Conservation (phyloP, 2,888 invertebrate species). For the Spodoptera littoralis region DNA sequence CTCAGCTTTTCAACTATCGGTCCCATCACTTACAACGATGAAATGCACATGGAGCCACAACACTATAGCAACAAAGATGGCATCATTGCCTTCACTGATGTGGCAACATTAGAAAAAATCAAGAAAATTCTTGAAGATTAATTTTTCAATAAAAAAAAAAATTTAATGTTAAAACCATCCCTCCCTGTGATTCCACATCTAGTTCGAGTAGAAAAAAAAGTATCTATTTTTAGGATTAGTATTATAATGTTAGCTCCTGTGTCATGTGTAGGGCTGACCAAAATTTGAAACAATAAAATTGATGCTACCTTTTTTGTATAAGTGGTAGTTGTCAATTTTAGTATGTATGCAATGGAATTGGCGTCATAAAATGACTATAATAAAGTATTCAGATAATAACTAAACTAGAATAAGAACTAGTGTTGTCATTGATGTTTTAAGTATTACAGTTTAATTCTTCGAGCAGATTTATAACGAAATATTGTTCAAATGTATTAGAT, state of each 20-base stretch:
- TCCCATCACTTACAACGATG: slow-evolving; percentile 77
- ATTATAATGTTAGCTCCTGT: neutral
- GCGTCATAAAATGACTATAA: too few species aligned
- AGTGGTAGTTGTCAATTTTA: too few species aligned
- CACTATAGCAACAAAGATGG: slow-evolving; percentile 78
- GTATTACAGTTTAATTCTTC: slow-evolving; percentile 13
- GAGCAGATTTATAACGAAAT: slow-evolving; percentile 34
- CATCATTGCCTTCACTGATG: slow-evolving; percentile 74
- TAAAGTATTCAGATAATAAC: too few species aligned
- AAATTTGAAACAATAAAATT: too few species aligned
- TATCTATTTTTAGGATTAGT: too few species aligned
- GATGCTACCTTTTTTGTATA: too few species aligned
- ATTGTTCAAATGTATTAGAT: slow-evolving; percentile 22
- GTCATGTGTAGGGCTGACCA: too few species aligned
- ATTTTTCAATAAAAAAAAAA: neutral
- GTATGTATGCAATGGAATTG: too few species aligned
- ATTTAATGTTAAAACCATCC: neutral
- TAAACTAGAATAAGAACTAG: too few species aligned
- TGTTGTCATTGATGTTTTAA: slow-evolving; percentile 1
- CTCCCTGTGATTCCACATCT: neutral
- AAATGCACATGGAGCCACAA: slow-evolving; percentile 67
- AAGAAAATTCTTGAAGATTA: slow-evolving; percentile 56
- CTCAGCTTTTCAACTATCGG: slow-evolving; percentile 64
- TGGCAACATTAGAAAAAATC: slow-evolving; percentile 65
- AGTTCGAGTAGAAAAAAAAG: neutral